These are phyloP conservation scores for Scaptomyza flava DNA, from an alignment of 2,888 invertebrate genomes.

Conservation along the genomic window DNA sequence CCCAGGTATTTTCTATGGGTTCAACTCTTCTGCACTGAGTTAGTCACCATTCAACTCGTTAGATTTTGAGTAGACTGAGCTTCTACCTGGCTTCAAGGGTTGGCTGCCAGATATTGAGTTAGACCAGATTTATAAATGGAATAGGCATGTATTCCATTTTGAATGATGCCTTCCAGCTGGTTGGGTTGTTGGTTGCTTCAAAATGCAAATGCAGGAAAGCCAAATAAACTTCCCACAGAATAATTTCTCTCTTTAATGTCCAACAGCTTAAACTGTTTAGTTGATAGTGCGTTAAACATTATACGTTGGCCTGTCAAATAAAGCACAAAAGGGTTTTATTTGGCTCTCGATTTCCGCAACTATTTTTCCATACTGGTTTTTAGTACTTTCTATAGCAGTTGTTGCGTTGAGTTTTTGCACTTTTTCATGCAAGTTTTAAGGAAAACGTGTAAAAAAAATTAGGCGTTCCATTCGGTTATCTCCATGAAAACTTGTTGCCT, in stretches of 20 bases:
- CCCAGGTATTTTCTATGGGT: conserved; percentile 59
- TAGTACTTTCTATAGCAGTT: no score
- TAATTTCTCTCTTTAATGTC: not conserved
- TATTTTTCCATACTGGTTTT: not conserved
- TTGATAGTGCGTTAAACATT: no score
- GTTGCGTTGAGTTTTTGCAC: no score
- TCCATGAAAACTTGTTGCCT: conserved; percentile 41
- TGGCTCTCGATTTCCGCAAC: not conserved
- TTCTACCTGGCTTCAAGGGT: not conserved
- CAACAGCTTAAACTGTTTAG: not conserved
- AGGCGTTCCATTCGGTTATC: not conserved
- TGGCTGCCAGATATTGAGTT: conserved; percentile 12
- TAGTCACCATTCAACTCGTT: conserved; percentile 45
- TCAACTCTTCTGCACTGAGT: conserved; percentile 22
- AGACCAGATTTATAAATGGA: conserved; percentile 50
- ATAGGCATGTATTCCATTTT: conserved; percentile 38
- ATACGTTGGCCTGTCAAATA: not conserved
- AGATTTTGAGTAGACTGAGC: conserved; percentile 32
- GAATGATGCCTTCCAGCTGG: conserved; percentile 7
- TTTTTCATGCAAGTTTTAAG: no score
- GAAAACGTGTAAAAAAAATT: no score
- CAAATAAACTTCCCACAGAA: not conserved
- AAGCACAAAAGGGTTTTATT: no score
- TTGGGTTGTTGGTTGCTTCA: not conserved
- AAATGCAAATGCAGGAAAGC: not conserved